Conservation (phyloP, 2,113 vertebrate genomes). For the Chloroceryle aenea region DNA sequence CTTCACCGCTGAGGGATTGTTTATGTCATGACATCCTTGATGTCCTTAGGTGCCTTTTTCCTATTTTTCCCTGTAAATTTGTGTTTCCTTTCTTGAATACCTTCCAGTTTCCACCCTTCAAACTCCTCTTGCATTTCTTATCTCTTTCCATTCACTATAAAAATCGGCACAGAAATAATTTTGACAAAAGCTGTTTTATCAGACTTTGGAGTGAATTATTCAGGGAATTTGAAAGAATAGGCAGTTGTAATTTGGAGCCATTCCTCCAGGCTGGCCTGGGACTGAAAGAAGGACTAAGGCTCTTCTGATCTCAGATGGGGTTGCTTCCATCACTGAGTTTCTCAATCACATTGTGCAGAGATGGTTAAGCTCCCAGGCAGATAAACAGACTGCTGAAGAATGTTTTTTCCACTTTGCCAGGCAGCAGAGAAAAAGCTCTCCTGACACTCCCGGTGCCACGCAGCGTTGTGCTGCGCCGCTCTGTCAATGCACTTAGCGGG, state of each 20-base stretch:
- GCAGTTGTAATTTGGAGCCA: neutral
- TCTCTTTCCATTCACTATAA: neutral
- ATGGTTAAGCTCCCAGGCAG: neutral
- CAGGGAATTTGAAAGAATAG: neutral
- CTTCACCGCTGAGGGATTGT: neutral
- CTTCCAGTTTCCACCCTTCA: neutral
- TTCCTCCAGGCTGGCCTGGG: neutral
- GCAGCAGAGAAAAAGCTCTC: constrained; percentile 15
- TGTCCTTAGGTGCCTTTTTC: neutral
- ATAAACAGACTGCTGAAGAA: neutral
- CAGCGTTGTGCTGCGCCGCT: fast-evolving
- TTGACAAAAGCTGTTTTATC: neutral
- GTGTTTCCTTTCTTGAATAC: neutral
- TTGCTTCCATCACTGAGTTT: neutral
- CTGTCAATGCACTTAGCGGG: neutral
- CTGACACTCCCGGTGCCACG: neutral
- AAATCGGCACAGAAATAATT: neutral
- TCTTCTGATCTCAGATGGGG: neutral
- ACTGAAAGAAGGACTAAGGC: neutral
- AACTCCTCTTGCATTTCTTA: neutral
- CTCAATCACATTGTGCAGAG: neutral
- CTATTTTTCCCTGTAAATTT: neutral
- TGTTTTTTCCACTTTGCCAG: constrained; percentile 53
- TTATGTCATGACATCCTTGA: neutral
- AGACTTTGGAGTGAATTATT: neutral